Base-by-base conservation (phyloP, 2,888 invertebrate species). In the Agelastica alni region DNA sequence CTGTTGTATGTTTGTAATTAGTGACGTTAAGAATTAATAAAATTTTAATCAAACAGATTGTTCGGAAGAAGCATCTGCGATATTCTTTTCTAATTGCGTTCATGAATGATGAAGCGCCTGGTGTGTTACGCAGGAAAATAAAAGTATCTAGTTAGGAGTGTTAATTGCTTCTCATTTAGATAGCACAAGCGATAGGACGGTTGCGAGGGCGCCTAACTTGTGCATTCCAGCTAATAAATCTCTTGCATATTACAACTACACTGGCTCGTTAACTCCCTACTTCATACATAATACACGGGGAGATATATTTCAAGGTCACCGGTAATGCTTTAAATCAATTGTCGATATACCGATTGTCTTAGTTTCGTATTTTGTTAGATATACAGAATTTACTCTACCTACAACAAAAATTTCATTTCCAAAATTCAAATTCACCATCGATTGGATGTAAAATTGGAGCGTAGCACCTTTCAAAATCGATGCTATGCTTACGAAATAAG, bases 91-190 rank as follows among this genome's bases (percentile, higher is more conserved):
- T 43, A 41, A 39, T 58, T 47, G 52, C 41, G 46, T 22, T 44
- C 52, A 58, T 56, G 56, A 60, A 56, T 58, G 52, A 58, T 53
- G 31, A 36, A 52, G 53, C 47, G 37, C 47, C 46, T 53, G 51
- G 52, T 51, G 32, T 56, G 54, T 53, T 51, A 46, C 41, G 53
- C 36, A 32, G 30, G 30, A 41, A 46, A 46, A 45, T 16, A 61
- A 67, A 68, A 65, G 61, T 65, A 54, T 54, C 52, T 58, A 56
- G 62, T 56, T 68, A 65, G 64, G 66, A 65, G 69, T 70, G 71
- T 71, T 71, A 71, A 71, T 70, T 71, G 70, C 67, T 69, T 71
- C 69, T 71, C 70, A 71, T 71, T 71, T 71, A 71, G 71, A 71
- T 71, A 60, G 62, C 61, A 62, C 61, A 61, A 17, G 55, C 64